A percentile compares a stretch with the other conserved stretches of the same genome.
These are phyloP conservation scores for Dromas ardeola DNA, from an alignment of 2,113 vertebrate genomes.

Conservation along the genomic window DNA sequence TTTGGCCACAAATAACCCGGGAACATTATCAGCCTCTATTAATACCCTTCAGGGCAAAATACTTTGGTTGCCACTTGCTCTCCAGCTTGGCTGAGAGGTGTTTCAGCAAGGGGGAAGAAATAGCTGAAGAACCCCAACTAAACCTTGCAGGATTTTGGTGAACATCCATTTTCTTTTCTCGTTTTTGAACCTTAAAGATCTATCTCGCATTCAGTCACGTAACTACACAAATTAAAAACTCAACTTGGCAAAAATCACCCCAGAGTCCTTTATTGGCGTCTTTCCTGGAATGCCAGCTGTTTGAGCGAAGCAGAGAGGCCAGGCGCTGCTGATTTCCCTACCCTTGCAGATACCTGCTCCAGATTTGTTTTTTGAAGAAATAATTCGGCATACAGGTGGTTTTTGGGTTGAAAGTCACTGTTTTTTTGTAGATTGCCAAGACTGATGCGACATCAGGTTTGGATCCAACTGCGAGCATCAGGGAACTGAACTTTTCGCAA, in stretches of 20 bases:
- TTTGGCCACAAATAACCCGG: background rate
- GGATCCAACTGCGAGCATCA: background rate
- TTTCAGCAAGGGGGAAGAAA: background rate
- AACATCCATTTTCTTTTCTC: background rate
- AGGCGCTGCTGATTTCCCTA: background rate
- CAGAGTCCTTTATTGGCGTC: constrained; percentile 24
- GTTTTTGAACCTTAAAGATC: background rate
- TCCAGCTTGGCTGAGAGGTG: background rate
- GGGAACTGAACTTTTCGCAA: background rate
- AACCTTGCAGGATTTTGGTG: background rate
- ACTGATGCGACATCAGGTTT: background rate
- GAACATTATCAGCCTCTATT: background rate
- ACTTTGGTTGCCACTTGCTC: background rate
- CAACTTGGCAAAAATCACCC: constrained; percentile 17
- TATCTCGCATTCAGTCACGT: background rate
- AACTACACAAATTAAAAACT: constrained; percentile 31
- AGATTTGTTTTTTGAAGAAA: constrained; percentile 38
- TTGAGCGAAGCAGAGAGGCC: background rate
- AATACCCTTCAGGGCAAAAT: background rate
- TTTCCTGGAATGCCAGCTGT: constrained; percentile 70
- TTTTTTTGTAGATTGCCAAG: constrained; percentile 6
- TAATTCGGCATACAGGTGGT: constrained; percentile 46
- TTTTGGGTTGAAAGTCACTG: background rate
- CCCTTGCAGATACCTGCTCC: constrained; percentile 47
- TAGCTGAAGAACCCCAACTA: background rate